Evolutionary conservation across 2,113 vertebrate genomes (phyloP), one percentile per base, ranked within the genome.

Genomic region (Ornithorhynchus anatinus): DNA sequence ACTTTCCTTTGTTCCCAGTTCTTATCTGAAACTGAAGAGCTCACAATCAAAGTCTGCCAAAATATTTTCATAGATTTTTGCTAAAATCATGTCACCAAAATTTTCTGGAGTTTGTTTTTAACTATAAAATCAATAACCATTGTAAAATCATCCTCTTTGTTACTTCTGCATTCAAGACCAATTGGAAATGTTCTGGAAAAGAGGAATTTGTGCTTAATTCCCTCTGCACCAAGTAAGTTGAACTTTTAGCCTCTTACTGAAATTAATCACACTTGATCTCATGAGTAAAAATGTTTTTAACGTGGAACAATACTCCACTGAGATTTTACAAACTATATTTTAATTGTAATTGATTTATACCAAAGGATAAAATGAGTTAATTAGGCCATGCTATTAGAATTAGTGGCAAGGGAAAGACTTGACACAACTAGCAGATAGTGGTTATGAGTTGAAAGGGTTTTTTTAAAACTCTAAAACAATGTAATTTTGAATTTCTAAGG

Each of bases 281-380:
- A 48, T 78, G 90, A 93, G 89, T 80, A 82, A 91, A 87, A 90
- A 86, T 89, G 88, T 93, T 92, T 91, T 91, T 86, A 91, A 84
- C 67, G 47, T 84, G 79, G 84, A 91, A 81, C 81, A 86, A 89
- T 85, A 69, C 68, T 89, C 90, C 74, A 22, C 64, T 36, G 90
- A 89, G 89, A 78, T 80, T 89, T 86, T 79, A 80, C 82, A 89
- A 91, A 91, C 84, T 87, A 77, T 87, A 75, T 87, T 92, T 93
- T 93, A 92, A 91, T 93, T 93, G 90, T 90, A 93, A 93, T 92
- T 92, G 91, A 93, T 92, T 91, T 90, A 62, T 89, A 89, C 63
- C 68, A 69, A 91, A 90, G 87, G 87, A 86, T 89, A 90, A 93
- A 93, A 90, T 86, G 80, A 92, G 88, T 89, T 93, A 91, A 93